Percentiles rank a stretch among this genome's conserved stretches.
Evolutionary conservation across 2,888 invertebrate genomes (phyloP).

Genomic region (Hemithea aestivaria): DNA sequence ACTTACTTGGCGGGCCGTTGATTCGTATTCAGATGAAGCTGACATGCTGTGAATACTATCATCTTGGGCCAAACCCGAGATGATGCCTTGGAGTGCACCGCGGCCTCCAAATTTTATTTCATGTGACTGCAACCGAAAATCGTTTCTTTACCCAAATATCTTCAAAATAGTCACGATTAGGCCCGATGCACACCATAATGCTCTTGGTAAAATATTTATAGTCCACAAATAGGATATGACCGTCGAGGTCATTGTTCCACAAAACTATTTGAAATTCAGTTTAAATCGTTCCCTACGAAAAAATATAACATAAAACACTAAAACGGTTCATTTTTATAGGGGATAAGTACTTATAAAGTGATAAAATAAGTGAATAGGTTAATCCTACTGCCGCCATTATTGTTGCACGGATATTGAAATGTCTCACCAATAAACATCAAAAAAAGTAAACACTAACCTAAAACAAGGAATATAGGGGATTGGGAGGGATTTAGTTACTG

Average conservation of each 20-base stretch:
- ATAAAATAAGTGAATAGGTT: conserved; percentile 70
- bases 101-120: conserved; percentile 70
- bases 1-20: conserved; percentile 77
- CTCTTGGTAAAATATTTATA: conserved; percentile 70
- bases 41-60: conserved; percentile 77
- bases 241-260: conserved; percentile 74
- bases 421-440: conserved; percentile 72
- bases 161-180: conserved; percentile 50
- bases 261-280: conserved; percentile 60
- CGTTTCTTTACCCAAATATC: conserved; percentile 62
- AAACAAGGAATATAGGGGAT: conserved; percentile 27
- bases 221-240: conserved; percentile 69
- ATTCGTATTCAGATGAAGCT: conserved; percentile 74
- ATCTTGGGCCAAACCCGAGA: conserved; percentile 78
- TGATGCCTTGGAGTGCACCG: conserved; percentile 70
- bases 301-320: conserved; percentile 56
- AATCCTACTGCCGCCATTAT: conserved; percentile 77
- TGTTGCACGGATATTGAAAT: conserved; percentile 75
- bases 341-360: conserved; percentile 40
- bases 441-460: conserved; percentile 73
- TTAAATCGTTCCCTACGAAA: conserved; percentile 57
- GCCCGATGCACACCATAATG: conserved; percentile 56
- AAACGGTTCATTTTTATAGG: conserved; percentile 40
- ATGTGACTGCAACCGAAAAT: conserved; percentile 76
- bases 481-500: conserved; percentile 1